Evolutionary conservation across 1,140 invertebrate genomes (phyloP), one percentile per base, ranked within the genome.

Genomic region (Theocolax elegans): DNA sequence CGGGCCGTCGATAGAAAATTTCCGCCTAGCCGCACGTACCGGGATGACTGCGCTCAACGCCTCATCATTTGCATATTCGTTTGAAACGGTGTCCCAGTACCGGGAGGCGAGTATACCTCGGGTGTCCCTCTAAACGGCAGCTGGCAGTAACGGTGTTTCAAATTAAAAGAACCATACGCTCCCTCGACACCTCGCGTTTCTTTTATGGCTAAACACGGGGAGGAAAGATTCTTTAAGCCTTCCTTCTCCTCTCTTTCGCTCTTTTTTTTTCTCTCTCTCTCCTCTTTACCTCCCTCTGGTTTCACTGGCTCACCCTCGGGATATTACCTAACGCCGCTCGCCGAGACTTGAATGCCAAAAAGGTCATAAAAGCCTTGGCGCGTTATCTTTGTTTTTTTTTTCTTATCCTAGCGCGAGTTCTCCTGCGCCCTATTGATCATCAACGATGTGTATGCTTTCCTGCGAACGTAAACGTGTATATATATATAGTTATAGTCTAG

Each of bases 1-100:
- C 56, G n/a, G 4, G 9, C 31, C 9, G n/a, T 46, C 44, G 38
- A 53, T 67, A 58, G 59, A 42, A 59, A 35, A 6, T 35, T 6
- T 10, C 31, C 31, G 31, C 31, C 10, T 35, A 6, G 31, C 31
- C 4, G 10, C 31, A 35, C n/a, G n/a, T 81, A 83, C 80, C 73
- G 75, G 75, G 73, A 77, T 76, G 75, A 79, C 75, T 71, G 69
- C 29, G 69, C 72, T 72, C 74, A 73, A 72, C 75, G 67, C 74
- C 73, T 74, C 80, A 81, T 85, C 79, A 86, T 86, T 86, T 85
- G 84, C 84, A 86, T 86, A 86, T 85, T 85, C 81, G 83, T 84
- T 84, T 85, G 80, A 83, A 85, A 86, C 83, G 84, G 85, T 85
- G 85, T 84, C 79, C 80, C 75, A n/a, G n/a, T n/a, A n/a, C n/a